Evolutionary conservation across 2,113 vertebrate genomes (phyloP), one percentile per base, ranked within the genome.

Genomic region (Acrocephalus arundinaceus): DNA sequence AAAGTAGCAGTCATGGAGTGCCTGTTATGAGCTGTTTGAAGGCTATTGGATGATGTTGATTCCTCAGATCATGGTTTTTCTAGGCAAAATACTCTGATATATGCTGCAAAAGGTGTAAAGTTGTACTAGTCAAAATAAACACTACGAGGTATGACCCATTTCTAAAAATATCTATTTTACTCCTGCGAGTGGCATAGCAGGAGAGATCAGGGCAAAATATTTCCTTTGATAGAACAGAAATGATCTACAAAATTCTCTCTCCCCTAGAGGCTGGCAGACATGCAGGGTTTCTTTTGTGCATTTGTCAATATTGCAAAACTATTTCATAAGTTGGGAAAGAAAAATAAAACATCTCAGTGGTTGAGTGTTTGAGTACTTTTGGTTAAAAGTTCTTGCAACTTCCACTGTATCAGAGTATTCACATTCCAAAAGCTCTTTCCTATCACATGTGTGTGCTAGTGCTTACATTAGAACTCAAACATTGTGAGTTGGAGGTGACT

Each of bases 231-330:
- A 76, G 55, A 87, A 92, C 48, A 24, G 22, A 85, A 92, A 66
- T 35, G 54, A 61, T 55, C 11, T 68, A 48, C 35, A 81, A 88
- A 84, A 86, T 28, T 71, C 6, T 16, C 39, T 31, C 12, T 77
- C 16, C 5, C 6, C 13, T 43, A 65, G 43, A 88, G 30, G 10
- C 24, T 89, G 33, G 51, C 35, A 90, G n/a, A 71, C 11, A 16
- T 58, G 13, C 46, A 76, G 28, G 43, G 52, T 39, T 95, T 89
- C n/a, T 81, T 86, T 72, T 81, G 27, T 87, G 52, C 16, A 21
- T 89, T 95, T 72, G 35, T 89, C 48, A 85, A 52, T 61, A 72
- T 94, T 94, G 81, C 76, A 94, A 92, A 94, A 94, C 28, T 74
- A 23, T 94, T 94, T 87, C 66, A 31, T 45, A 96, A 87, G 22